These are phyloP conservation scores for Pristionchus exspectatus DNA, from an alignment of 2,888 invertebrate species.

Conservation along the genomic window DNA sequence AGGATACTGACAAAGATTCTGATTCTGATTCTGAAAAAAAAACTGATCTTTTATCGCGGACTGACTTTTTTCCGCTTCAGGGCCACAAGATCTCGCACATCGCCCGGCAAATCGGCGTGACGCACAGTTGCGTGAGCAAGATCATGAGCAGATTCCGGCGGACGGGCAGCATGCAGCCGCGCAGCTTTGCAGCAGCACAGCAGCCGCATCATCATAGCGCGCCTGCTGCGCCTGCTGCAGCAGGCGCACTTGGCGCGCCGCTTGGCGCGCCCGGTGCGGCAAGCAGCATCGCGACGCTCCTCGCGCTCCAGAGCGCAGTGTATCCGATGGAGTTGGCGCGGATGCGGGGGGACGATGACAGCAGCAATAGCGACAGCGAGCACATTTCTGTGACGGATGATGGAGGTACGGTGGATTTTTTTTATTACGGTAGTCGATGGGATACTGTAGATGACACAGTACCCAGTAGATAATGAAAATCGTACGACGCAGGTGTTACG, in stretches of 20 bases:
- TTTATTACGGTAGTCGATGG: background rate
- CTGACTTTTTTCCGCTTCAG: background rate
- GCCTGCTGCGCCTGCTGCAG: background rate
- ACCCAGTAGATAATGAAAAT: background rate
- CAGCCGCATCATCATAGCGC: background rate
- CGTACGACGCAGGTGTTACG: background rate
- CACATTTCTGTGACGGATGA: slow-evolving; percentile 19
- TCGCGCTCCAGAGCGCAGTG: background rate
- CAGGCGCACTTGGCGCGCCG: background rate
- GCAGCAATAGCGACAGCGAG: background rate
- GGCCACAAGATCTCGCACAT: slow-evolving; percentile 74
- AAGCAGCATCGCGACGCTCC: background rate
- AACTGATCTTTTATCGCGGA: too few relatives aligned
- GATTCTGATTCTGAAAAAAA: too few relatives aligned
- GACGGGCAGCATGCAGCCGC: slow-evolving; percentile 73
- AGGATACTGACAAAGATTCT: too few relatives aligned
- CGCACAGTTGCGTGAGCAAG: slow-evolving; percentile 74
- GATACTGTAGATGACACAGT: background rate
- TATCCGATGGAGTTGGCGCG: background rate
- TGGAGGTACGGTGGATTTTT: background rate
- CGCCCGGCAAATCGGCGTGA: slow-evolving; percentile 73
- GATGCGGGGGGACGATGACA: background rate
- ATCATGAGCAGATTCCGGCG: slow-evolving; percentile 74
- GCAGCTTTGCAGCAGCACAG: slow-evolving; percentile 58
- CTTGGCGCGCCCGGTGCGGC: background rate